These are phyloP conservation scores for Papilio polyxenes DNA, from an alignment of 1,140 invertebrate species.

Conservation along the genomic window DNA sequence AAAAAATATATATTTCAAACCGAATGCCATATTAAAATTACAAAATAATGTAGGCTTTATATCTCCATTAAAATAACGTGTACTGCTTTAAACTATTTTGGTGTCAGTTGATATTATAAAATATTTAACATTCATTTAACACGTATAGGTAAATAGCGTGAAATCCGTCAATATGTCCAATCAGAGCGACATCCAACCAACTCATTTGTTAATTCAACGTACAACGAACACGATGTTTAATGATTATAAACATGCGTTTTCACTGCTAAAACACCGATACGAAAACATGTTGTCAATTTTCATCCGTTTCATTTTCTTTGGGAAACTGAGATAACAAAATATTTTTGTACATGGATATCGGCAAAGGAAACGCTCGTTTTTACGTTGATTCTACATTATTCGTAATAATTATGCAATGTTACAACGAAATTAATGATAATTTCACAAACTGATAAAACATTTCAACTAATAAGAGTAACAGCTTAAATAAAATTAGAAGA, in stretches of 20 bases:
- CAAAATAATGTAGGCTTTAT: no score
- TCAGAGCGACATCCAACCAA: background rate
- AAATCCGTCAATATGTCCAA: constrained; percentile 17
- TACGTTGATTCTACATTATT: background rate
- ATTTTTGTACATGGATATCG: background rate
- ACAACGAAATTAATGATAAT: background rate
- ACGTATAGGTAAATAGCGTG: background rate
- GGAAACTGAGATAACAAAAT: background rate
- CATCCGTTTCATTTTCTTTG: background rate
- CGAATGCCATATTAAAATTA: no score
- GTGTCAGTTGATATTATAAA: background rate
- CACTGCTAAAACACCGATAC: background rate
- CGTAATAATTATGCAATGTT: background rate
- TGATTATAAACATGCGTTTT: background rate
- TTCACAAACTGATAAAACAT: background rate
- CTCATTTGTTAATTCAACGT: constrained; percentile 8
- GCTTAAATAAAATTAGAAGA: background rate
- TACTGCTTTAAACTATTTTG: background rate
- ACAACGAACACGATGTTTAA: background rate
- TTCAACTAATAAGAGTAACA: background rate
- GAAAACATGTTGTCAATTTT: background rate
- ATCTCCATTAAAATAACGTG: background rate
- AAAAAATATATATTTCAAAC: no score
- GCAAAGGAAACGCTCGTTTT: no score
- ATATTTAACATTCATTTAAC: background rate